A percentile compares a stretch with the other conserved stretches of the same genome.
Conservation (phyloP, 1,140 invertebrate species). For the Brachionus calyciflorus region DNA sequence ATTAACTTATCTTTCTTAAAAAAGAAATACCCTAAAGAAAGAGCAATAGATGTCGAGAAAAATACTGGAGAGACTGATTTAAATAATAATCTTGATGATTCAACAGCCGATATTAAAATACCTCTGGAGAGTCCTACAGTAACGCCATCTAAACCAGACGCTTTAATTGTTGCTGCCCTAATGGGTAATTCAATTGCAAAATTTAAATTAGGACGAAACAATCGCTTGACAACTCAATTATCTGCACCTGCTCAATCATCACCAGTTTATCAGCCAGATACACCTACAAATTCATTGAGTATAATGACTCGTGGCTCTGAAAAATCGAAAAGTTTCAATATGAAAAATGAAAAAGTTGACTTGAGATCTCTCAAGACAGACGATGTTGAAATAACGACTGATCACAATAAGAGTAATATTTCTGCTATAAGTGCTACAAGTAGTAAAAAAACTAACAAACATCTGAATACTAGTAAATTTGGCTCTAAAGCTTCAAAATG, state of each 20-base stretch:
- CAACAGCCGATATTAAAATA: not conserved
- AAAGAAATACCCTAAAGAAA: not conserved
- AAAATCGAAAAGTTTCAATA: conserved; percentile 22
- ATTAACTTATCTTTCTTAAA: not conserved
- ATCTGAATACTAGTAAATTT: conserved; percentile 29
- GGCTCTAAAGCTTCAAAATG: conserved; percentile 39
- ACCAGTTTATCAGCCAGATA: not conserved
- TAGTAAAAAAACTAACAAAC: not conserved
- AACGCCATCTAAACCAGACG: not conserved
- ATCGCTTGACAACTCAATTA: not conserved
- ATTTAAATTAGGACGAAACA: not conserved
- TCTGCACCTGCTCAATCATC: not conserved
- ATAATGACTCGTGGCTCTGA: not conserved
- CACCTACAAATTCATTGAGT: not conserved
- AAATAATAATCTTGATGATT: not conserved
- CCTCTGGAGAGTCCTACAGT: too few relatives aligned
- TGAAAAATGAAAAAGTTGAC: not conserved
- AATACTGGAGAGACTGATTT: not conserved
- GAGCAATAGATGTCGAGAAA: not conserved
- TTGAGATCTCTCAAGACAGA: not conserved
- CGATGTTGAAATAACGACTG: not conserved
- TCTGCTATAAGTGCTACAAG: not conserved
- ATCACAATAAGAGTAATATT: conserved; percentile 9
- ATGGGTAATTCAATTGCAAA: conserved; percentile 40
- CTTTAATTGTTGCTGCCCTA: conserved; percentile 24